These are phyloP conservation scores for Nomada fucata DNA, from an alignment of 2,888 invertebrate species.

Conservation along the genomic window DNA sequence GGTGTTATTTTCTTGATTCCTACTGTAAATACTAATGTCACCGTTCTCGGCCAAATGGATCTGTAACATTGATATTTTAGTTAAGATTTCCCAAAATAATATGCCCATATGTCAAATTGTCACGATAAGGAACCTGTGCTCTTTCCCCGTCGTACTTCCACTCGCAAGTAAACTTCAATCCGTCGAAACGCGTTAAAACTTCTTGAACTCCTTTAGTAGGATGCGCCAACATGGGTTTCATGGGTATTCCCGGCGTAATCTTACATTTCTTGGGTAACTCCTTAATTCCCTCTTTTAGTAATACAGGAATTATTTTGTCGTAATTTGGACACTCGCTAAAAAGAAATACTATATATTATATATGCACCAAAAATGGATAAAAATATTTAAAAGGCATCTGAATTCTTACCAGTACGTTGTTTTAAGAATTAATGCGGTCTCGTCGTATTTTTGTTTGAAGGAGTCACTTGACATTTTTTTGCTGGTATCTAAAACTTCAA, in stretches of 20 bases:
- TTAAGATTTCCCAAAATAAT: background rate
- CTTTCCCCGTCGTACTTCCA: conserved; percentile 99
- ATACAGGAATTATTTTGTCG: conserved; percentile 91
- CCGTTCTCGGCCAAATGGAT: conserved; percentile 90
- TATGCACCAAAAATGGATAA: background rate
- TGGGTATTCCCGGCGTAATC: conserved; percentile 95
- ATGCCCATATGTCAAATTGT: background rate
- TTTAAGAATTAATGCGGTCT: conserved; percentile 91
- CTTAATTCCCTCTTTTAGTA: conserved; percentile 91
- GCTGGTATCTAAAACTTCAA: conserved; percentile 87
- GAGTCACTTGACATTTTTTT: conserved; percentile 87
- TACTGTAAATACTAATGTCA: conserved; percentile 93
- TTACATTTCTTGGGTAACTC: conserved; percentile 92
- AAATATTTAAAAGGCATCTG: background rate
- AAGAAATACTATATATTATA: conserved; percentile 52
- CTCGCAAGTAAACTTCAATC: conserved; percentile 97
- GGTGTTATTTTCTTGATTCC: conserved; percentile 98
- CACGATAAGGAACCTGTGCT: conserved; percentile 89
- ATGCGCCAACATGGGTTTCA: conserved; percentile 99
- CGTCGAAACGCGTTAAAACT: conserved; percentile 91
- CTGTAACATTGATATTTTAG: conserved; percentile 80
- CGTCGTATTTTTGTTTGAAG: conserved; percentile 91
- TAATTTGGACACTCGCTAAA: conserved; percentile 97
- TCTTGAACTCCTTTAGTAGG: conserved; percentile 97
- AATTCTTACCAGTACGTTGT: conserved; percentile 93